phyloP scores from a whole-genome alignment of 2,888 invertebrate genomes.

The Lepidonotus clava region DNA sequence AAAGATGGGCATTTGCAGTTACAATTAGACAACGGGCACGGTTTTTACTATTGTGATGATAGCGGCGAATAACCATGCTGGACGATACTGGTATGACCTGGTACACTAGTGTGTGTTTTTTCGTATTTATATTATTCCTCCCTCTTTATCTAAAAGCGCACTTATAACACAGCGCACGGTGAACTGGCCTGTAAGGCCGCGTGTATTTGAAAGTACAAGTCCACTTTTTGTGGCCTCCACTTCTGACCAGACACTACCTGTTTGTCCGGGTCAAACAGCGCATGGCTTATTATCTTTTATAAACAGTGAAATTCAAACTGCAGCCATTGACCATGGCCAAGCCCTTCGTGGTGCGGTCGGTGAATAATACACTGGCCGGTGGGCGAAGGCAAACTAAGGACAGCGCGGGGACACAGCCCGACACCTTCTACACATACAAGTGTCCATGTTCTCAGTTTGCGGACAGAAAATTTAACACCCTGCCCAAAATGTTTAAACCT shows the following conservation, averaged over 20 bases:
- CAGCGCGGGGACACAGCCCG: background rate
- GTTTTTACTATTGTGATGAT: background rate
- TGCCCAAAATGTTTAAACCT: too few relatives aligned
- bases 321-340: conserved; percentile 6
- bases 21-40: background rate
- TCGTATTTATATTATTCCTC: background rate
- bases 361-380: conserved; percentile 18
- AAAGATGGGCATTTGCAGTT: background rate
- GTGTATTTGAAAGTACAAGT: background rate
- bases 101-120: too few relatives aligned
- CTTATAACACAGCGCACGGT: too few relatives aligned
- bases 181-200: background rate
- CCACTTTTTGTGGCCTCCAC: background rate
- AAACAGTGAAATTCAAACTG: conserved; percentile 40
- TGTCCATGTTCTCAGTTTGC: too few relatives aligned
- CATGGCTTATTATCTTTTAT: conserved; percentile 39
- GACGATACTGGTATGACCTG: conserved; percentile 2
- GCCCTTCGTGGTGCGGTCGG: background rate
- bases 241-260: conserved; percentile 29
- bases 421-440: conserved; percentile 13
- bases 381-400: conserved; percentile 16
- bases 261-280: conserved; percentile 35
- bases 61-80: background rate
- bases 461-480: too few relatives aligned
- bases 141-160: too few relatives aligned